Evolutionary conservation across 2,113 vertebrate genomes (phyloP), one percentile per base, ranked within the genome.

Genomic region (Erpornis zantholeuca): DNA sequence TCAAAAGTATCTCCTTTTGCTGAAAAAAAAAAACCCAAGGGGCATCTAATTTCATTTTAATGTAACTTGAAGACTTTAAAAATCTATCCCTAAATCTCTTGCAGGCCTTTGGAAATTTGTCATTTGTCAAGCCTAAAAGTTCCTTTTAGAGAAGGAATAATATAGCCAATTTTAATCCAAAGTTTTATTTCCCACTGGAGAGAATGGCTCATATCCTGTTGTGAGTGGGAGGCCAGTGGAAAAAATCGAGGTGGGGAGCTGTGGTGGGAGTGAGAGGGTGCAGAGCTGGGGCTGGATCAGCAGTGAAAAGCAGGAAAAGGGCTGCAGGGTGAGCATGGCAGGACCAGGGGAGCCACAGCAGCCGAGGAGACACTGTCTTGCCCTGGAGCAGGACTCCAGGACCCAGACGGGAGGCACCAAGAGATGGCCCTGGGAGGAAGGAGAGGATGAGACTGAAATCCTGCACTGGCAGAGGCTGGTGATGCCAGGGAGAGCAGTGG

Each of bases 171-270:
- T 91, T 92, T 87, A 92, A 91, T 95, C 82, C 91, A 84, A 88
- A 91, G 53, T 94, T 95, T 88, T 81, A 92, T 94, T 96, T 93
- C 83, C 77, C 88, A 80, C 72, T 53, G 88, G 90, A 94, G 79
- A 68, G 52, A 94, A 94, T 25, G 60, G 56, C 69, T 97, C 88
- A 92, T 88, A 92, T 96, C 86, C 94, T 95, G 88, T 75, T 81
- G 47, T 24, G 72, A 95, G 92, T 88, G 50, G 88, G 83, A 95
- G 72, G 80, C 75, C 88, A 83, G 68, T 0, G 0, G 71, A 59
- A 93, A 91, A 95, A 92, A 36, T 53, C 10, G 2, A 60, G 27
- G 1, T 9, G 63, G 60, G 65, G 36, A 53, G 54, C 12, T 0
- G 3, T 53, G 68, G 63, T 93, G 76, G 84, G 90, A 87, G 81